phyloP scores from a whole-genome alignment of 2,797 vertebrate species.

The Cyclopterus lumpus region DNA sequence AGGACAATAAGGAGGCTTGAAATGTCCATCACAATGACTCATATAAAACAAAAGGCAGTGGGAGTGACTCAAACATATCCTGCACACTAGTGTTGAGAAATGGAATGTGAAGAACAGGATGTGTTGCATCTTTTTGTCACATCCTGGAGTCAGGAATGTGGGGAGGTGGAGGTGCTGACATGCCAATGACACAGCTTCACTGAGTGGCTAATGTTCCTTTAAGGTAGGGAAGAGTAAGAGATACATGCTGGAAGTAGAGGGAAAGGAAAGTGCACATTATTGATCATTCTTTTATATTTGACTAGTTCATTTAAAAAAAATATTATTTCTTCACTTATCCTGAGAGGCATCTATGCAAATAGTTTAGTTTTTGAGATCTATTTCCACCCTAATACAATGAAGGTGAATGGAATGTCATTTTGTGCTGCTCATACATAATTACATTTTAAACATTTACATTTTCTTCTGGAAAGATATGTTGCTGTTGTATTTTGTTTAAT shows the following conservation, averaged over 20 bases:
- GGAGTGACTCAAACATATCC: constrained; percentile 40
- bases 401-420: not conserved
- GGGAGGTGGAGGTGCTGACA: constrained; percentile 13
- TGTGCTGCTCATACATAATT: no score
- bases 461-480: no score
- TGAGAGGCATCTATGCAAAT: not conserved
- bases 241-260: not conserved
- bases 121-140: constrained; percentile 45
- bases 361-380: not conserved
- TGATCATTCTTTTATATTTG: not conserved
- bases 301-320: not conserved
- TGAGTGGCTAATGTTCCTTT: not conserved
- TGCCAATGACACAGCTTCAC: constrained; percentile 33
- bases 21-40: constrained; percentile 73
- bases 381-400: not conserved
- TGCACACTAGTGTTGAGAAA: constrained; percentile 39
- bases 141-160: constrained; percentile 34
- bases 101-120: constrained; percentile 50
- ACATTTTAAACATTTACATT: no score
- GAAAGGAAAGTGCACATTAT: not conserved
- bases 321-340: not conserved
- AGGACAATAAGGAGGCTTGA: constrained; percentile 18
- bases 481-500: no score
- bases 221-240: not conserved
- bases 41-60: constrained; percentile 65